Evolutionary conservation across 2,888 invertebrate genomes (phyloP).

Genomic region (Elysia crispata): DNA sequence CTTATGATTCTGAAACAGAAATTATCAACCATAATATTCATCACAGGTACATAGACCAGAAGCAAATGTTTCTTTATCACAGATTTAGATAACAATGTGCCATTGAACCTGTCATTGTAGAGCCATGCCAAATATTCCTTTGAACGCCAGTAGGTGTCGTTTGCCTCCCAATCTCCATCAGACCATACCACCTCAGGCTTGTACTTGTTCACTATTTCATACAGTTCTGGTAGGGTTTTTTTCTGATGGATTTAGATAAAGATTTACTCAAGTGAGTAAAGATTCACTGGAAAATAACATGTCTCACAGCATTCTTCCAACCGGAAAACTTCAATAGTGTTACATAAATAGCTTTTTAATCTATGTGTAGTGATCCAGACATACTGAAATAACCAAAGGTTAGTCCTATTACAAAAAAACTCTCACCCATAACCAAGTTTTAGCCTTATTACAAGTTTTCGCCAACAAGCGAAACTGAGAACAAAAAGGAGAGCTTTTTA

Average conservation of each 20-base stretch:
- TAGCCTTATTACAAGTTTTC: too few relatives aligned
- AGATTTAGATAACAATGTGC: background rate
- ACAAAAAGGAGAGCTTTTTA: too few relatives aligned
- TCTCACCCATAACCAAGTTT: too few relatives aligned
- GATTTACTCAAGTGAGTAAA: background rate
- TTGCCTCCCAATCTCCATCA: slow-evolving; percentile 89
- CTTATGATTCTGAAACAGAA: too few relatives aligned
- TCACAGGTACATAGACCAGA: background rate
- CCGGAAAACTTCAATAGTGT: background rate
- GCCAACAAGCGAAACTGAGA: too few relatives aligned
- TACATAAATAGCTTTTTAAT: too few relatives aligned
- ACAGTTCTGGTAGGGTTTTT: slow-evolving; percentile 82
- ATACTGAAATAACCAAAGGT: background rate
- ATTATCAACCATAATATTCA: too few relatives aligned
- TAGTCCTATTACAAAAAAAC: too few relatives aligned
- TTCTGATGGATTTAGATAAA: slow-evolving; percentile 54
- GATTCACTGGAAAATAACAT: background rate
- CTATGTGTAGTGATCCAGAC: too few relatives aligned
- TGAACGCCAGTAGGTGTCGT: slow-evolving; percentile 77
- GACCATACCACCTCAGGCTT: slow-evolving; percentile 77
- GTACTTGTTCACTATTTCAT: slow-evolving; percentile 80
- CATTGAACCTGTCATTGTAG: slow-evolving; percentile 76
- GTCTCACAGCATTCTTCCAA: background rate
- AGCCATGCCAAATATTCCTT: slow-evolving; percentile 78
- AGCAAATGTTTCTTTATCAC: background rate